A percentile compares a stretch with the other conserved stretches of the same genome.
Evolutionary conservation across 2,797 vertebrate genomes (phyloP).

Genomic region (Crocidura indochinensis): DNA sequence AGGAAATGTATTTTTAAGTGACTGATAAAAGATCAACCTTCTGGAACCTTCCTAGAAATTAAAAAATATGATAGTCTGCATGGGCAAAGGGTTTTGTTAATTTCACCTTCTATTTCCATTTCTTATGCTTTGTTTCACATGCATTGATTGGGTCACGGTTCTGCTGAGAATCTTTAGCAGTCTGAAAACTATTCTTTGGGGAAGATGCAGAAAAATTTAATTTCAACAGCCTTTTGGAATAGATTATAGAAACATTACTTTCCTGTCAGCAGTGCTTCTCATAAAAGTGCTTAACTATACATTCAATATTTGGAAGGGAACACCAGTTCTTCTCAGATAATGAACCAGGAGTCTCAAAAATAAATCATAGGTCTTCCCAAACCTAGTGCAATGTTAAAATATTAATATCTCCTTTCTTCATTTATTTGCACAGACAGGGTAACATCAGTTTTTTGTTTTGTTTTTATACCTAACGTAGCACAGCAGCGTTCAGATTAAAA

Average conservation of each 20-base stretch:
- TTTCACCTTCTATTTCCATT: constrained; percentile 51
- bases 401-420: constrained; percentile 35
- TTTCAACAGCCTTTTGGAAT: constrained; percentile 33
- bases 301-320: constrained; percentile 43
- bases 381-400: constrained; percentile 6
- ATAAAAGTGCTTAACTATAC: constrained; percentile 5
- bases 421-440: background rate
- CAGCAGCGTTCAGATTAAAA: constrained; percentile 33
- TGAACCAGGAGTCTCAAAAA: constrained; percentile 7
- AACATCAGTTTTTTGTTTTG: constrained; percentile 32
- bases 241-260: constrained; percentile 23
- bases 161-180: constrained; percentile 25
- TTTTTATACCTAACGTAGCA: constrained; percentile 14
- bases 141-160: constrained; percentile 15
- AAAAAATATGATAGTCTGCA: background rate
- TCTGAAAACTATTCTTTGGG: constrained; percentile 17
- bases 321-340: constrained; percentile 15
- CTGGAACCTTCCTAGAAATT: constrained; percentile 58
- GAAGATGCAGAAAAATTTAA: constrained; percentile 57
- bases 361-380: constrained; percentile 14
- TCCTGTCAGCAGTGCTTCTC: background rate
- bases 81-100: constrained; percentile 12
- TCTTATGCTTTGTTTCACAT: constrained; percentile 49
- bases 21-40: constrained; percentile 56
- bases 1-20: constrained; percentile 61